These are phyloP conservation scores for Acyrthosiphon pisum DNA, from an alignment of 1,140 invertebrate genomes.

Conservation along the genomic window DNA sequence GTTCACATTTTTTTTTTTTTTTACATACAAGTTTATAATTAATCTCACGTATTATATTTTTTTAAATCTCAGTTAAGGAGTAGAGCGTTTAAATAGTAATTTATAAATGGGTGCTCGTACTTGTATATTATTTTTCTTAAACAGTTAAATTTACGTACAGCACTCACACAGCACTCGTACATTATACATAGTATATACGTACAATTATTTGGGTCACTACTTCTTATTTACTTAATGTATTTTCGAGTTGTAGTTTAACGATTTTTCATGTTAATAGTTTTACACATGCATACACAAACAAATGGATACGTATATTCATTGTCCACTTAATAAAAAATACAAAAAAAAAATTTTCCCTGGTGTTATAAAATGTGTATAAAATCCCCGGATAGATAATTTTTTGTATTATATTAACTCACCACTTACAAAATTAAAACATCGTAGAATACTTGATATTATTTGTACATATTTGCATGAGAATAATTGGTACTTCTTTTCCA, in stretches of 20 bases:
- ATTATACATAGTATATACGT: background rate
- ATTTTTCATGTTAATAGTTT: background rate
- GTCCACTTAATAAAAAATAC: background rate
- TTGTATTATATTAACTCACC: background rate
- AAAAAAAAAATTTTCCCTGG: background rate
- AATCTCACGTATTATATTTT: background rate
- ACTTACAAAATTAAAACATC: background rate
- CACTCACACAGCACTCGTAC: background rate
- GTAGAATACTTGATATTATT: background rate
- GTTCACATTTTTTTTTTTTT: background rate
- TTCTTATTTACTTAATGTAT: constrained; percentile 23
- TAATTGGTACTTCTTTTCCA: background rate
- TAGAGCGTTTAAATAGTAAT: background rate
- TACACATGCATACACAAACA: background rate
- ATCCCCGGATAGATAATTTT: background rate
- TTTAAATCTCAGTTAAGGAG: background rate
- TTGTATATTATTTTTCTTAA: background rate
- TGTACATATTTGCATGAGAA: background rate
- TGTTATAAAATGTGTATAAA: background rate
- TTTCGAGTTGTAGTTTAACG: background rate
- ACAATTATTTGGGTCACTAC: constrained; percentile 3
- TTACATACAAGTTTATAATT: background rate
- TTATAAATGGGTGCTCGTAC: background rate
- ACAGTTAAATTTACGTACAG: background rate
- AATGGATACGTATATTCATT: background rate